Evolutionary conservation across 2,888 invertebrate species (phyloP).

Genomic region (Polydrusus cervinus): DNA sequence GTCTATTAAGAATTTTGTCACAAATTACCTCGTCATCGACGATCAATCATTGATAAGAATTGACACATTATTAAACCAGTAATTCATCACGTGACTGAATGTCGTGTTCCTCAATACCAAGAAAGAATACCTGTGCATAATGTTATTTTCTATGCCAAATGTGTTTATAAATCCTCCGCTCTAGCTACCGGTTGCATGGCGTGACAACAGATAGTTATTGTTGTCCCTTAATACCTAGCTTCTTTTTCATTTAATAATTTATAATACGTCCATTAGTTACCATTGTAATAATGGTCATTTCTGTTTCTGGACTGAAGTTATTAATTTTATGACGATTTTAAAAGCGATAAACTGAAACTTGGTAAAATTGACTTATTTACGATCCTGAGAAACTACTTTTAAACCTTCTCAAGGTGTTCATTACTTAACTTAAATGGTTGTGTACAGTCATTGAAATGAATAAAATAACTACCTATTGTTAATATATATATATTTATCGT

Average conservation of each 20-base stretch:
- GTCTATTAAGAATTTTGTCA: no score
- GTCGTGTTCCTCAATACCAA: constrained; percentile 49
- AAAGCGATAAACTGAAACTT: constrained; percentile 16
- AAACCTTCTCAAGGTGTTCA: not conserved
- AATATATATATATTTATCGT: no score
- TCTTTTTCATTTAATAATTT: constrained; percentile 44
- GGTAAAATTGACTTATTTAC: constrained; percentile 8
- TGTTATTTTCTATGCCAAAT: constrained; percentile 57
- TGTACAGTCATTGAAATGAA: no score
- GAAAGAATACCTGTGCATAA: constrained; percentile 53
- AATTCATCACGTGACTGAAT: constrained; percentile 59
- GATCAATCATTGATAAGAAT: constrained; percentile 51
- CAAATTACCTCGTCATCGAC: constrained; percentile 27
- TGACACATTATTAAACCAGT: constrained; percentile 56
- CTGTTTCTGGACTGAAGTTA: constrained; percentile 15
- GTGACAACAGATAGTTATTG: constrained; percentile 61
- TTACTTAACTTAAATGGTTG: not conserved
- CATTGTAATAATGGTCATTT: constrained; percentile 44
- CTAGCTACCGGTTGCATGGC: constrained; percentile 58
- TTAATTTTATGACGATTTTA: constrained; percentile 24
- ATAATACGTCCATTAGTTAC: constrained; percentile 39
- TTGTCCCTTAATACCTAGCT: constrained; percentile 32
- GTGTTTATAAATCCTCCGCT: constrained; percentile 57
- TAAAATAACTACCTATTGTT: no score
- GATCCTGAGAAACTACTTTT: constrained; percentile 3